Percentiles rank a stretch among this genome's conserved stretches.
Conservation (phyloP, 2,888 invertebrate genomes). For the Leptinotarsa rubiginosa region DNA sequence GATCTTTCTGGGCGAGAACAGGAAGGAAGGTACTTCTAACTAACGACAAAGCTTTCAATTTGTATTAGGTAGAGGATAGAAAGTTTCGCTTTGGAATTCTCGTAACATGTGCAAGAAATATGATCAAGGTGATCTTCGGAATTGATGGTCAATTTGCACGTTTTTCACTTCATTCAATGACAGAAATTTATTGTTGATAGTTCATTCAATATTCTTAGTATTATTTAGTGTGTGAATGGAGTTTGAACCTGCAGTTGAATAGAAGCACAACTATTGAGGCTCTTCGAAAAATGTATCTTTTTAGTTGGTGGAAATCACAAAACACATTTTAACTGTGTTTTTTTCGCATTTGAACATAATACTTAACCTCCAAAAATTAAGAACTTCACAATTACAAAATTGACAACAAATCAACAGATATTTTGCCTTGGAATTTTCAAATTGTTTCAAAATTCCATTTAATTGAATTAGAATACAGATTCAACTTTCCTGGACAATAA, state of each 20-base stretch:
- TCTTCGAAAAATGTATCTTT: background rate
- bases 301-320: background rate
- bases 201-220: background rate
- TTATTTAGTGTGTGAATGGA: background rate
- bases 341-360: too few species aligned
- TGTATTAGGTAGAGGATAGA: background rate
- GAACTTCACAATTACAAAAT: too few species aligned
- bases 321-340: too few species aligned
- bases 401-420: too few species aligned
- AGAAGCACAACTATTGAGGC: background rate
- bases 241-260: background rate
- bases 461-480: too few species aligned
- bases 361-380: too few species aligned
- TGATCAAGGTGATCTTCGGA: slow-evolving; percentile 2
- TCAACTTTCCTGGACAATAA: too few species aligned
- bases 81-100: background rate
- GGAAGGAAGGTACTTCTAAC: slow-evolving; percentile 13
- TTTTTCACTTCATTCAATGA: background rate
- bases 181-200: background rate
- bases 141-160: background rate
- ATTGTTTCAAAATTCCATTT: too few species aligned
- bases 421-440: too few species aligned
- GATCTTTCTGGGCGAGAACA: slow-evolving; percentile 25
- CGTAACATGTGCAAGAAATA: background rate
- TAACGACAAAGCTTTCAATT: background rate